These are phyloP conservation scores for Centropyge bicolor DNA, from an alignment of 2,797 vertebrate species.

Conservation along the genomic window DNA sequence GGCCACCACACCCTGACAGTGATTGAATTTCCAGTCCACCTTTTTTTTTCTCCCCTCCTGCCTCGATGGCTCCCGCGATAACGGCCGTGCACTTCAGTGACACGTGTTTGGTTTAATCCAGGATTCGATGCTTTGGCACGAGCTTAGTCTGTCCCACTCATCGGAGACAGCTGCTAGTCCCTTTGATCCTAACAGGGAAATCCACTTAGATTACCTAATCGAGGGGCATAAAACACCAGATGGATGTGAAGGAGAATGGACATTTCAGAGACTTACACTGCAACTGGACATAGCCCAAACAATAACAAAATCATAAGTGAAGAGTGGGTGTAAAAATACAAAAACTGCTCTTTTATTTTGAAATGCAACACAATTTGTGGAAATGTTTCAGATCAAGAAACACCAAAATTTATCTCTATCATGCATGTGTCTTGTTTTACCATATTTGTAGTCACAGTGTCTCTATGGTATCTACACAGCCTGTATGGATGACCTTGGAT, in stretches of 20 bases:
- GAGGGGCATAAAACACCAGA: slow-evolving; percentile 51
- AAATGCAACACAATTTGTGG: neutral
- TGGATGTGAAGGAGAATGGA: slow-evolving; percentile 51
- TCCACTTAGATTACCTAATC: slow-evolving; percentile 84
- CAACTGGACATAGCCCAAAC: slow-evolving; percentile 5
- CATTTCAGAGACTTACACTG: slow-evolving; percentile 26
- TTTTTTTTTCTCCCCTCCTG: slow-evolving; percentile 42
- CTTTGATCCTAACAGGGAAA: slow-evolving; percentile 83
- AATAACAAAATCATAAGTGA: neutral
- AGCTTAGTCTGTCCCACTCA: slow-evolving; percentile 74
- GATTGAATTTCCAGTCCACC: slow-evolving; percentile 12
- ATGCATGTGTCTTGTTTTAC: neutral
- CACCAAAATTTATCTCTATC: neutral
- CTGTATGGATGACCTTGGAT: slow-evolving; percentile 13
- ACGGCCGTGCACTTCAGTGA: slow-evolving; percentile 20
- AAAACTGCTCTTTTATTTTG: neutral
- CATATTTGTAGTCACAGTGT: neutral
- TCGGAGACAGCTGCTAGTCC: slow-evolving; percentile 81
- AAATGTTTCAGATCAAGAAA: neutral
- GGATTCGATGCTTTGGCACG: slow-evolving; percentile 80
- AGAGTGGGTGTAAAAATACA: neutral
- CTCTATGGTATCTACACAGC: neutral
- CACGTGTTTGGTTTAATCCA: slow-evolving; percentile 81
- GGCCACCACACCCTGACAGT: slow-evolving; percentile 3
- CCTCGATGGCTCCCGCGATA: slow-evolving; percentile 33